phyloP scores from a whole-genome alignment of 1,140 invertebrate species.

The Drosophila sturtevanti region DNA sequence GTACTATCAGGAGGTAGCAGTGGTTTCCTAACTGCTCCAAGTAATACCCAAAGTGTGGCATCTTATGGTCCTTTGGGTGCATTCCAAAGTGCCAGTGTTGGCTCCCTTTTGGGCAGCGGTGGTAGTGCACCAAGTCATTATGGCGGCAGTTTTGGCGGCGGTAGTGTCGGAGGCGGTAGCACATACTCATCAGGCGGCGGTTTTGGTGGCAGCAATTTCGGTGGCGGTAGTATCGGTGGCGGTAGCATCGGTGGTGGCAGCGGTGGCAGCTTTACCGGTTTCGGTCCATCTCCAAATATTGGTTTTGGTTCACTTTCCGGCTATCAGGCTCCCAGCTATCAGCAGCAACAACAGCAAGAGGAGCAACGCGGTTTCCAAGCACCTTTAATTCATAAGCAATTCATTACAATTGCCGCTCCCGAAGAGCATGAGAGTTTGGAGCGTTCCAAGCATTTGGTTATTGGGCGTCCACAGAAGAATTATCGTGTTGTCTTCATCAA shows the following conservation, averaged over 20 bases:
- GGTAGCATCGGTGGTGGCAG: slow-evolving; percentile 8
- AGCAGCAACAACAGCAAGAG: slow-evolving; percentile 65
- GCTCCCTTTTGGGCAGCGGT: slow-evolving; percentile 49
- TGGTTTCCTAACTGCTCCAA: slow-evolving; percentile 46
- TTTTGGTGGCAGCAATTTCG: neutral
- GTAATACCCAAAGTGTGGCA: slow-evolving; percentile 49
- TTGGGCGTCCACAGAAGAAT: slow-evolving; percentile 88
- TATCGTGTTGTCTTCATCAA: slow-evolving; percentile 95
- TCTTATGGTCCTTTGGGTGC: slow-evolving; percentile 62
- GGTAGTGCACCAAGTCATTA: slow-evolving; percentile 18
- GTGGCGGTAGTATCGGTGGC: slow-evolving; percentile 10
- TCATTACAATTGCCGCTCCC: slow-evolving; percentile 74
- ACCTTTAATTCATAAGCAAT: slow-evolving; percentile 77
- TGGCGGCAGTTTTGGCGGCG: slow-evolving; percentile 16
- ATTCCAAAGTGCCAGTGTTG: slow-evolving; percentile 65
- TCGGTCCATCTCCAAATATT: slow-evolving; percentile 60
- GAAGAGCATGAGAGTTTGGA: slow-evolving; percentile 71
- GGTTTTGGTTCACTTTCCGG: slow-evolving; percentile 55
- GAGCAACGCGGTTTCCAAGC: slow-evolving; percentile 59
- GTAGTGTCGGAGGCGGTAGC: too few species aligned
- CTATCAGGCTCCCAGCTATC: slow-evolving; percentile 67
- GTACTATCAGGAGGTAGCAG: slow-evolving; percentile 24
- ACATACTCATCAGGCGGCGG: slow-evolving; percentile 6
- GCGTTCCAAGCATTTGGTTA: slow-evolving; percentile 74
- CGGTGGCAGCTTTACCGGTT: slow-evolving; percentile 47